Evolutionary conservation across 2,113 vertebrate genomes (phyloP), one percentile per base, ranked within the genome.

Genomic region (Stercorarius parasiticus): DNA sequence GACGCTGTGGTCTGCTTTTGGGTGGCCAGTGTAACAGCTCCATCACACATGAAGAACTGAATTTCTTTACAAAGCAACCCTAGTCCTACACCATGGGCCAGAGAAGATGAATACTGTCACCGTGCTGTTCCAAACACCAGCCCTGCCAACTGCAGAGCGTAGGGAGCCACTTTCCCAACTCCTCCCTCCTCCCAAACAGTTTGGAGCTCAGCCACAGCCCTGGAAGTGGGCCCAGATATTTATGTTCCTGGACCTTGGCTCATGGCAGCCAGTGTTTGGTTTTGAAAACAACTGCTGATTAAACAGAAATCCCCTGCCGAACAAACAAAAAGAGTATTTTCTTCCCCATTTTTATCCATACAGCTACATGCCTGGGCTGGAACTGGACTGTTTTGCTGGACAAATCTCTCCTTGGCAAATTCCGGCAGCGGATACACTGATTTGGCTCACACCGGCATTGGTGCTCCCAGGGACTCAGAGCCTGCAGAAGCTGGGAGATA

Each of bases 221-320:
- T 97, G 97, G 97, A 94, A 89, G 13, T 34, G 4, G 88, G 91
- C 93, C 92, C 91, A 96, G 94, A 92, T 79, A 94, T 89, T 85
- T 88, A 74, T 88, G 73, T 95, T 96, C 65, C 95, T 82, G 94
- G 96, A 82, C 95, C 17, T 86, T 91, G 95, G 92, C 90, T 96
- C 86, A 45, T 69, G 83, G 90, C 83, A 96, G 93, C 52, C 86
- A 79, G 34, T 82, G 95, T 92, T 96, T 97, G 91, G 92, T 89
- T 96, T 91, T 84, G 73, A 85, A 84, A 95, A 87, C 94, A 95
- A 95, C 90, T 95, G 94, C 94, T 97, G 96, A 96, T 96, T 82
- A 94, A 94, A 95, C 96, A 97, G 83, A 96, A 97, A 96, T 95
- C 66, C 81, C 65, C 89, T 16, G 78, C 89, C 0, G 43, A 93